phyloP scores from a whole-genome alignment of 37 sponge, comb jelly and placozoan genomes.

The Amphimedon queenslandica region DNA sequence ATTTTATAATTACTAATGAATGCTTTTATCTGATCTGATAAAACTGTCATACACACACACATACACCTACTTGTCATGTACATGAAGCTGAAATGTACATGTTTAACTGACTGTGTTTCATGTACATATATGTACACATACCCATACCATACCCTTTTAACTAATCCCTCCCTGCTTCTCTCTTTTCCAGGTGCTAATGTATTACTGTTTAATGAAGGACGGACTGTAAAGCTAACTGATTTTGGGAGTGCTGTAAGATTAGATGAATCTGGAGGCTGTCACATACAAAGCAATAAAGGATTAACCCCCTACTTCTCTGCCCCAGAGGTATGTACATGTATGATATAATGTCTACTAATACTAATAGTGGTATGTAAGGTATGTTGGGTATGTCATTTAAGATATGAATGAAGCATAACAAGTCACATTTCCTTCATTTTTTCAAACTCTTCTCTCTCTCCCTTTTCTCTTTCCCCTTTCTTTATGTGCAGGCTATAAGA shows the following conservation, averaged over 20 bases:
- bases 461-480: not conserved
- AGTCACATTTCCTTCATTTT: too few species aligned
- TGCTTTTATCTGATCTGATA: too few species aligned
- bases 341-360: not conserved
- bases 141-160: not conserved
- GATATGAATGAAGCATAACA: too few species aligned
- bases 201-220: constrained; percentile 32
- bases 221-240: constrained; percentile 38
- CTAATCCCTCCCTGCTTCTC: not conserved
- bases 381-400: too few species aligned
- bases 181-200: constrained; percentile 26
- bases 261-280: constrained; percentile 1
- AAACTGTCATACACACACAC: too few species aligned
- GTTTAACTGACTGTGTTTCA: not conserved
- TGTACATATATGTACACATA: constrained; percentile 2
- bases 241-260: constrained; percentile 43
- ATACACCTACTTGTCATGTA: too few species aligned
- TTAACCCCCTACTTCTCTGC: constrained; percentile 44
- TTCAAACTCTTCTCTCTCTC: too few species aligned
- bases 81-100: not conserved
- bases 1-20: too few species aligned
- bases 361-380: not conserved
- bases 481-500: constrained; percentile 4
- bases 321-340: constrained; percentile 35
- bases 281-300: not conserved